Conservation (phyloP, 2,888 invertebrate genomes). For the Scaptodrosophila latifasciaeformis region DNA sequence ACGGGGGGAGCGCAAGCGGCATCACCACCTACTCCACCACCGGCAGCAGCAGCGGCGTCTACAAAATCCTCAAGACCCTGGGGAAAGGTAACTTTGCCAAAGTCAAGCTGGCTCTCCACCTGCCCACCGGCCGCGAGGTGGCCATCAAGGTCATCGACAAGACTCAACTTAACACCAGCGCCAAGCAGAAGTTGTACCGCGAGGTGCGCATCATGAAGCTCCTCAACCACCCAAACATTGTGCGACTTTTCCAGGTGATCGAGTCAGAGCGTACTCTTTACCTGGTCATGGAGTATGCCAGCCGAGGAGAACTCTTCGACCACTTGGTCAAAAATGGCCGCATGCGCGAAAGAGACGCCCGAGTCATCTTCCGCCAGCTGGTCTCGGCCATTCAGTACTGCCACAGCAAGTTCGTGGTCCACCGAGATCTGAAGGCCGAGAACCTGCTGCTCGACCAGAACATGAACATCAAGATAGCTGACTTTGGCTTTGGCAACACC, state of each 20-base stretch:
- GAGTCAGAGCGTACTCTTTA: conserved; percentile 99
- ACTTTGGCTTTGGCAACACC: conserved; percentile 99
- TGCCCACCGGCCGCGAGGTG: conserved; percentile 99
- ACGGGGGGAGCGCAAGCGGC: not conserved
- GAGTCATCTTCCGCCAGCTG: conserved; percentile 98
- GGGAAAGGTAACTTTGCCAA: conserved; percentile 99
- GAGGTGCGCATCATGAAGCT: conserved; percentile 98
- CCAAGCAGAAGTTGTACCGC: conserved; percentile 95
- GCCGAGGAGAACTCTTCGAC: conserved; percentile 99
- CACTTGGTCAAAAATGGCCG: conserved; percentile 97
- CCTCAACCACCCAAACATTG: conserved; percentile 99
- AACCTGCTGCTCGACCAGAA: conserved; percentile 98
- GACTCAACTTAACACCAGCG: conserved; percentile 98
- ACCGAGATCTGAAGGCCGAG: conserved; percentile 91
- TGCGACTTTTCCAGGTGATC: conserved; percentile 98
- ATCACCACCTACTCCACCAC: conserved; percentile 17
- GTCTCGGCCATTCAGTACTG: conserved; percentile 99
- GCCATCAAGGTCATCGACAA: conserved; percentile 99
- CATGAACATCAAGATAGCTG: conserved; percentile 99
- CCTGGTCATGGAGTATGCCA: conserved; percentile 99
- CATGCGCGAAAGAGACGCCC: conserved; percentile 98
- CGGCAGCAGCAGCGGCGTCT: conserved; percentile 89
- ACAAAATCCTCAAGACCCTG: conserved; percentile 98
- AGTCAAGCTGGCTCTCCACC: conserved; percentile 98
- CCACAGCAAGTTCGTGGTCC: conserved; percentile 87